Evolutionary conservation across 2,113 vertebrate genomes (phyloP).

Genomic region (Alethe castanea): DNA sequence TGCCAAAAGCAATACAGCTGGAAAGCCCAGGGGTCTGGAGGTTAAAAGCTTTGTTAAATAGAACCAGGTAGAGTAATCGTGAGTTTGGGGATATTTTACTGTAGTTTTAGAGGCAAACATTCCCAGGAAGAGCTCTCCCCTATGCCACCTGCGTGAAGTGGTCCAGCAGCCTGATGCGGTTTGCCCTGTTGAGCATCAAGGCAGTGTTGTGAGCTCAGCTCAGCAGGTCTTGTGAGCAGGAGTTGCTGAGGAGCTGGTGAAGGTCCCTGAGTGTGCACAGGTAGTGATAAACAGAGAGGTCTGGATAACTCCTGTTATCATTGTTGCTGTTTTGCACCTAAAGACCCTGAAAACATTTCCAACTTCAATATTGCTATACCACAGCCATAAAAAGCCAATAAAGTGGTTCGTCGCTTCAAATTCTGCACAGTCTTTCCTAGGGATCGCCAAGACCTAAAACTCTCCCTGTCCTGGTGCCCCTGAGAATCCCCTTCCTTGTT

Average conservation of each 20-base stretch:
- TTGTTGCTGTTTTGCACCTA: not conserved
- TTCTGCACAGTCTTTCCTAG: not conserved
- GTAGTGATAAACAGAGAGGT: not conserved
- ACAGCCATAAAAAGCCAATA: not conserved
- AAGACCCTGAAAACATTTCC: not conserved
- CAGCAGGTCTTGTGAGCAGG: not conserved
- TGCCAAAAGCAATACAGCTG: slow-evolving; percentile 52
- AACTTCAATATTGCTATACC: not conserved
- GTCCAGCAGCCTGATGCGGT: not conserved
- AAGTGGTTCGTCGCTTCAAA: not conserved
- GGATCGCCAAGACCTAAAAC: not conserved
- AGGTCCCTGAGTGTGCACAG: not conserved
- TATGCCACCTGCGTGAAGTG: not conserved
- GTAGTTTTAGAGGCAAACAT: slow-evolving; percentile 37
- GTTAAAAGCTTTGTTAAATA: slow-evolving; percentile 55
- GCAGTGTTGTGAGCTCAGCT: not conserved
- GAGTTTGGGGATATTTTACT: slow-evolving; percentile 28
- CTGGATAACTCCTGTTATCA: not conserved
- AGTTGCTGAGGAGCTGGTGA: not conserved
- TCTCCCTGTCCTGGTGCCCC: not conserved
- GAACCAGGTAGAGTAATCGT: slow-evolving; percentile 18
- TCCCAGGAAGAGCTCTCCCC: not conserved
- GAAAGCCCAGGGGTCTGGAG: slow-evolving; percentile 26
- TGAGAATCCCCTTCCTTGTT: not conserved
- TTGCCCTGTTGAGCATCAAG: not conserved